Conservation (phyloP, 2,888 invertebrate species). For the Cordylochernes scorpioides region DNA sequence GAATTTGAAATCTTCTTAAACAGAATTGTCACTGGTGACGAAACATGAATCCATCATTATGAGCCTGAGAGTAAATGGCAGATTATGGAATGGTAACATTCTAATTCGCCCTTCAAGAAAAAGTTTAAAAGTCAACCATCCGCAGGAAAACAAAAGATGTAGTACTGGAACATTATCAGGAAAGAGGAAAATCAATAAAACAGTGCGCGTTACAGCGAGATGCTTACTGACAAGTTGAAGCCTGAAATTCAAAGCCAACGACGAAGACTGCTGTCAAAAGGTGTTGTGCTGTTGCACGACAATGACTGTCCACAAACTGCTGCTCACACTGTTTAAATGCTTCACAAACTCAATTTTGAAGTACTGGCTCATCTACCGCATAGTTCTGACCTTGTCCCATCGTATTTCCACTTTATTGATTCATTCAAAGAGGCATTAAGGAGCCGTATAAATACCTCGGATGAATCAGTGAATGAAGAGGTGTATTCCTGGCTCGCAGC, state of each 20-base stretch:
- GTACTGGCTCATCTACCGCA: slow-evolving; percentile 1
- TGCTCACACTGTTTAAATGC: slow-evolving; percentile 1
- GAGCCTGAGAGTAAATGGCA: too few species aligned
- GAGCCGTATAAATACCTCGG: slow-evolving; percentile 2
- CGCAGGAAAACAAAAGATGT: too few species aligned
- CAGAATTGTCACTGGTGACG: too few species aligned
- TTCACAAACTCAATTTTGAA: slow-evolving; percentile 1
- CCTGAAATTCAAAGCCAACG: slow-evolving; percentile 2
- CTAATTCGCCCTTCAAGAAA: too few species aligned
- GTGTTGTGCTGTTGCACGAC: slow-evolving; percentile 2
- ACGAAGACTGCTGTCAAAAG: background rate
- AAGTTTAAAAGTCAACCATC: too few species aligned
- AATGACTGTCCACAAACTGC: slow-evolving; percentile 2
- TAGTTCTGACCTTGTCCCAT: slow-evolving; percentile 3
- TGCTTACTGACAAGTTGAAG: slow-evolving; percentile 1
- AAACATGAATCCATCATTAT: too few species aligned
- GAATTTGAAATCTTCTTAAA: too few species aligned
- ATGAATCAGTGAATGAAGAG: background rate
- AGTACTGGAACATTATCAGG: too few species aligned
- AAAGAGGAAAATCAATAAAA: too few species aligned
- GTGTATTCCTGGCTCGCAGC: slow-evolving; percentile 1
- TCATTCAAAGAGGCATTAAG: slow-evolving; percentile 2
- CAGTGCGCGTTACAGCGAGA: slow-evolving; percentile 1
- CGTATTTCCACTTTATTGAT: slow-evolving; percentile 1
- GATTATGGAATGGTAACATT: too few species aligned